Percentiles rank a stretch among this genome's conserved stretches.
phyloP scores from a whole-genome alignment of 1,140 invertebrate genomes.

The Micrasema minimum region DNA sequence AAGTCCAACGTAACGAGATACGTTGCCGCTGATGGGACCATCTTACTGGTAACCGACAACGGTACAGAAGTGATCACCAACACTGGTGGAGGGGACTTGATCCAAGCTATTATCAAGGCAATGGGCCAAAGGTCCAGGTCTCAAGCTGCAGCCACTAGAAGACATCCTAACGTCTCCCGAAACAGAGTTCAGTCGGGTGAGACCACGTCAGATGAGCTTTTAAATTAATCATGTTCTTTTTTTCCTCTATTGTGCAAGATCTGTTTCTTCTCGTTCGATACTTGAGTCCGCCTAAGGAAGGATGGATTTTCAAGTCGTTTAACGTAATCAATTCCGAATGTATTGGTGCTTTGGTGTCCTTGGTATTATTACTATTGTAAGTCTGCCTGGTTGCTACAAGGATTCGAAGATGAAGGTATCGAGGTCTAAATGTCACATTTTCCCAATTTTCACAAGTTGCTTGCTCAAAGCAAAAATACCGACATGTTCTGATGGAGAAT shows the following conservation, averaged over 20 bases:
- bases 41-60: conserved; percentile 66
- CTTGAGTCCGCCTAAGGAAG: conserved; percentile 13
- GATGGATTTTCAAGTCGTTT: conserved; percentile 6
- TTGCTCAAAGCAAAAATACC: too few species aligned
- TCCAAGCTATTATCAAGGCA: conserved; percentile 62
- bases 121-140: conserved; percentile 60
- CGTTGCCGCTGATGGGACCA: conserved; percentile 64
- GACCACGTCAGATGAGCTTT: conserved; percentile 44
- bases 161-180: conserved; percentile 45
- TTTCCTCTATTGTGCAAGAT: conserved; percentile 37
- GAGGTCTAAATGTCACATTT: neutral
- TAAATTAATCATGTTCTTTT: conserved; percentile 19
- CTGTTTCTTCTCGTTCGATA: conserved; percentile 22
- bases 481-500: too few species aligned
- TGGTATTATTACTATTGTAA: conserved; percentile 13
- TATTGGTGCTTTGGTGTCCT: conserved; percentile 32
- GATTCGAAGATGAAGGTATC: conserved; percentile 7
- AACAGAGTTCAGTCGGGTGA: conserved; percentile 58
- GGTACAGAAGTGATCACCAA: conserved; percentile 66
- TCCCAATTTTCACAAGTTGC: too few species aligned
- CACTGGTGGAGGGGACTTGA: conserved; percentile 64
- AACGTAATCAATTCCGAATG: conserved; percentile 23
- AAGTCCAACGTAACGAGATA: conserved; percentile 59
- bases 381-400: conserved; percentile 24
- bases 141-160: conserved; percentile 57